Conservation (phyloP, 2,113 vertebrate species). For the Rostratula benghalensis region DNA sequence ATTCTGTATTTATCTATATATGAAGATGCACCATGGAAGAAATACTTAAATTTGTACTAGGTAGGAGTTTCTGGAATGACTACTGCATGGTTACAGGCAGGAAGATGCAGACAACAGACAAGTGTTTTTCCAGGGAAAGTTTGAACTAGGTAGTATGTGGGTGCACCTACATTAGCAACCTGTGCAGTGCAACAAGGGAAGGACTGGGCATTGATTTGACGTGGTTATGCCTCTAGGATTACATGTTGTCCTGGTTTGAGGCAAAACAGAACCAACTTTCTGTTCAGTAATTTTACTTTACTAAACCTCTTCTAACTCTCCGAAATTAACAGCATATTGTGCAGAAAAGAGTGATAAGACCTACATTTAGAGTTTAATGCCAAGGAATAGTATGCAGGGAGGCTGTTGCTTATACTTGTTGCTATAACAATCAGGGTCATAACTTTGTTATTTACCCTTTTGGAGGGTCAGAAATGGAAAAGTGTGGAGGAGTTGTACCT, state of each 20-base stretch:
- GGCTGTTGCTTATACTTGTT: too few species aligned
- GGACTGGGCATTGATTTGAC: neutral
- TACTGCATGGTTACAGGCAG: neutral
- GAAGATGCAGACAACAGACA: neutral
- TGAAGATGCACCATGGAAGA: neutral
- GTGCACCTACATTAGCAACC: neutral
- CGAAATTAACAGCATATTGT: too few species aligned
- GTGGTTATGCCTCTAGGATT: neutral
- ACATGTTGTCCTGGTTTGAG: neutral
- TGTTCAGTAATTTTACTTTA: too few species aligned
- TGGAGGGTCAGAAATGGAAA: too few species aligned
- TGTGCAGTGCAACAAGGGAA: neutral
- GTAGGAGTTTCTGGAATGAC: neutral
- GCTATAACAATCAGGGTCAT: too few species aligned
- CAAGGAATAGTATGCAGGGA: too few species aligned
- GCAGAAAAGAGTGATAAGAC: too few species aligned
- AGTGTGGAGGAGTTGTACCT: too few species aligned
- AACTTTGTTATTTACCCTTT: too few species aligned
- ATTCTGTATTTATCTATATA: neutral
- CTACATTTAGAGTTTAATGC: too few species aligned
- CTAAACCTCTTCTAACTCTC: too few species aligned
- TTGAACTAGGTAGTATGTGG: neutral
- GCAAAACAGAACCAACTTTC: too few species aligned
- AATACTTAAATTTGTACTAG: neutral
- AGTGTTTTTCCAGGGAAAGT: neutral